These are phyloP conservation scores for Hydraecia micacea DNA, from an alignment of 2,888 invertebrate genomes.

Conservation along the genomic window DNA sequence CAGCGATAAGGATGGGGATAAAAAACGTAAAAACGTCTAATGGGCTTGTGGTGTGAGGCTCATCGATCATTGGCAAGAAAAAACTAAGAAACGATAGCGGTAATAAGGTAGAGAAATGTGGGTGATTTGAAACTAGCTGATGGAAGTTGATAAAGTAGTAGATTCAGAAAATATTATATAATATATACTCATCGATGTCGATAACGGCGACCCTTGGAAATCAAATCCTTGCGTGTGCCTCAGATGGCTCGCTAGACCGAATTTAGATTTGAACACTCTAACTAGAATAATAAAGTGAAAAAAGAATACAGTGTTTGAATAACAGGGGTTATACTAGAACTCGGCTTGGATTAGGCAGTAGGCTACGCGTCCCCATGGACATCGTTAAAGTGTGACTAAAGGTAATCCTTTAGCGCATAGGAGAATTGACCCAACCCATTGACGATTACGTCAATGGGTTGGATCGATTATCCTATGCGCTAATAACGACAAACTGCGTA, in stretches of 20 bases:
- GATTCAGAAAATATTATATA: constrained; percentile 3
- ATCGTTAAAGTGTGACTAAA: constrained; percentile 14
- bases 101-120: constrained; percentile 24
- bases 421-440: too few relatives aligned
- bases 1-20: constrained; percentile 66
- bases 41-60: constrained; percentile 61
- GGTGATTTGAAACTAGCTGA: constrained; percentile 17
- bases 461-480: constrained; percentile 25
- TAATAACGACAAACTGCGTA: constrained; percentile 36
- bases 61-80: constrained; percentile 75
- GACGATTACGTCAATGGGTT: constrained; percentile 28
- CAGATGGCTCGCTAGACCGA: neutral
- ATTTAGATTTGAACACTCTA: neutral
- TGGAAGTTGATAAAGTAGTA: neutral
- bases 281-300: neutral
- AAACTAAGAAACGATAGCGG: constrained; percentile 22
- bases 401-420: too few relatives aligned
- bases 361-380: neutral
- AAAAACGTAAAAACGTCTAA: constrained; percentile 68
- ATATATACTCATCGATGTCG: neutral
- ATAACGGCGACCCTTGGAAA: neutral
- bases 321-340: neutral
- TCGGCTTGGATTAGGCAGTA: neutral
- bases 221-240: neutral
- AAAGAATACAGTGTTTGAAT: neutral